Evolutionary conservation across 2,113 vertebrate genomes (phyloP).

Genomic region (Axis porcinus): DNA sequence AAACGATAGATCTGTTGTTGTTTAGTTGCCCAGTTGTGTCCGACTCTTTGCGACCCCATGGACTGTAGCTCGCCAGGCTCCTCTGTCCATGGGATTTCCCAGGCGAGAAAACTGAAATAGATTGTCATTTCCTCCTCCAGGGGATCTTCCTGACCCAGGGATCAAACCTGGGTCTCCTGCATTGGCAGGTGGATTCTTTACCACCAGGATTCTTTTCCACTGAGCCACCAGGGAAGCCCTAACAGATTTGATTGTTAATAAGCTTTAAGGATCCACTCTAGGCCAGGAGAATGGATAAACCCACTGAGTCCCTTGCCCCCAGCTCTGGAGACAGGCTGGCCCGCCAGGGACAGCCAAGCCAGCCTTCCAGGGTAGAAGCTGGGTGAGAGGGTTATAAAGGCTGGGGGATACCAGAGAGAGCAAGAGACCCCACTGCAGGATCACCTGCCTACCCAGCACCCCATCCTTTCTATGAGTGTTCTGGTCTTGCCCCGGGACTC

Average conservation of each 20-base stretch:
- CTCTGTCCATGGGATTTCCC: not conserved
- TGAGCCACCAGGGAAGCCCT: not conserved
- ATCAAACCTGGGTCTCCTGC: not conserved
- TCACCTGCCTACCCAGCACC: not conserved
- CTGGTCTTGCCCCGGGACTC: not conserved
- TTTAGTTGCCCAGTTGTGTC: not conserved
- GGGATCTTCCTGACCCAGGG: not conserved
- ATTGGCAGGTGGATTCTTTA: not conserved
- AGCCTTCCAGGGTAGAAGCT: not conserved
- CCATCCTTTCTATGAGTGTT: not conserved
- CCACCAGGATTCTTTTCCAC: not conserved
- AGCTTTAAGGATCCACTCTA: not conserved
- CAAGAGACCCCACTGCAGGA: not conserved
- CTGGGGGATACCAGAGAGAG: not conserved
- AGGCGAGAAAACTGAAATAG: not conserved
- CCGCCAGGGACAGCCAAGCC: not conserved
- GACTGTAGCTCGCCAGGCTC: not conserved
- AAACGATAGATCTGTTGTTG: not conserved
- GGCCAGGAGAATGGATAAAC: not conserved
- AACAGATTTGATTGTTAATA: not conserved
- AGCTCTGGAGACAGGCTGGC: not conserved
- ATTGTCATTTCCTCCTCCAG: not conserved
- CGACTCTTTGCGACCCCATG: not conserved
- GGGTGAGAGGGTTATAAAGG: not conserved
- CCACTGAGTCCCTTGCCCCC: too few relatives aligned